Conservation (phyloP, 1,140 invertebrate species). For the Drosophila takahashii region DNA sequence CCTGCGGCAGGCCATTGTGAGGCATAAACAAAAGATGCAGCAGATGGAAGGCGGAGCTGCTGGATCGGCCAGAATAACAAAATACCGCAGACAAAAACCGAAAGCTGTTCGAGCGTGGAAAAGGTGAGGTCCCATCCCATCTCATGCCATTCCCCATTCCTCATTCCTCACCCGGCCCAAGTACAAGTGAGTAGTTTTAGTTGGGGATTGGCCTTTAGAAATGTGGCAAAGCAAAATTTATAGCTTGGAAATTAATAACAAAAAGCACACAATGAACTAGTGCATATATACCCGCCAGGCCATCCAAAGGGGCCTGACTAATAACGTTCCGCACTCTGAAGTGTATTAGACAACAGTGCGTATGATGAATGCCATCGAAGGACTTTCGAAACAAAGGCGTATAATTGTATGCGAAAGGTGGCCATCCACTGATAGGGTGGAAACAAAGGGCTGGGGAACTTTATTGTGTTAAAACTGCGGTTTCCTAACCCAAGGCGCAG, state of each 20-base stretch:
- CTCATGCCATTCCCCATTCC: background rate
- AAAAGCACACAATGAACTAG: constrained; percentile 74
- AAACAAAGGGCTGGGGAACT: background rate
- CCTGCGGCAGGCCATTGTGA: constrained; percentile 78
- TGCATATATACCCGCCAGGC: constrained; percentile 44
- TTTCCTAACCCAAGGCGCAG: constrained; percentile 9
- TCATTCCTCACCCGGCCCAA: constrained; percentile 7
- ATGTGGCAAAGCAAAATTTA: constrained; percentile 82
- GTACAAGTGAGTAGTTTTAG: constrained; percentile 55
- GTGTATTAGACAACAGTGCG: constrained; percentile 48
- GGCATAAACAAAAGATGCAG: constrained; percentile 81
- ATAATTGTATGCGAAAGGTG: constrained; percentile 24
- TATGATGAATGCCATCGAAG: constrained; percentile 51
- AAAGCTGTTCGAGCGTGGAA: constrained; percentile 73
- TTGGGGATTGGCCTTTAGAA: constrained; percentile 68
- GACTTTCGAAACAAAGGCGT: constrained; percentile 40
- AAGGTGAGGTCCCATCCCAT: constrained; percentile 56
- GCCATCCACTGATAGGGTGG: constrained; percentile 3
- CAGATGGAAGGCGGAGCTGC: constrained; percentile 57
- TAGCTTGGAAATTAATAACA: constrained; percentile 83
- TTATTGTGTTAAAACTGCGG: constrained; percentile 28
- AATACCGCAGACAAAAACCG: constrained; percentile 63
- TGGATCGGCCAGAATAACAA: constrained; percentile 69
- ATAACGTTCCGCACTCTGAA: constrained; percentile 51
- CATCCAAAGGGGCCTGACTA: constrained; percentile 22